Percentiles rank a stretch among this genome's conserved stretches.
Evolutionary conservation across 1,140 invertebrate genomes (phyloP).

Genomic region (Phocides pigmalion): DNA sequence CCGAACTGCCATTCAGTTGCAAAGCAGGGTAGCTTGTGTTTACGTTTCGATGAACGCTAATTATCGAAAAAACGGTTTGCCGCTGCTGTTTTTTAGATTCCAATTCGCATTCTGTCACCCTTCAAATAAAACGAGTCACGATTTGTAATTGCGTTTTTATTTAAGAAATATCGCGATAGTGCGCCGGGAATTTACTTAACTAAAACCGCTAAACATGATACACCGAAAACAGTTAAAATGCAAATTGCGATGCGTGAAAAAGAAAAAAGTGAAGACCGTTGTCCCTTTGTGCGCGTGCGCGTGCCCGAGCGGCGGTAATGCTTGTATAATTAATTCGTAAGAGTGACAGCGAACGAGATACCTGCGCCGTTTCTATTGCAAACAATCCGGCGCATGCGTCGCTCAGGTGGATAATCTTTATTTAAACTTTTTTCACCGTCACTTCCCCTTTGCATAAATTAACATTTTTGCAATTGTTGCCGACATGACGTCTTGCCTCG

Average conservation of each 20-base stretch:
- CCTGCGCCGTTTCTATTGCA: conserved; percentile 69
- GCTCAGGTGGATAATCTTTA: conserved; percentile 80
- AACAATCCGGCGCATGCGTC: conserved; percentile 65
- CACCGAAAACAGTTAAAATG: conserved; percentile 48
- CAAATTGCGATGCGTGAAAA: conserved; percentile 48
- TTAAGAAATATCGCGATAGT: conserved; percentile 36
- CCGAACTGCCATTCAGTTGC: conserved; percentile 59
- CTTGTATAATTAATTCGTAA: conserved; percentile 74
- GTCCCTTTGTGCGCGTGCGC: conserved; percentile 54
- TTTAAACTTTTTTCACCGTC: conserved; percentile 72
- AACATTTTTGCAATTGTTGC: conserved; percentile 63
- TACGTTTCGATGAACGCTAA: conserved; percentile 70
- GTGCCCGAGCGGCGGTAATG: conserved; percentile 41
- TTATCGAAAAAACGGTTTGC: conserved; percentile 41
- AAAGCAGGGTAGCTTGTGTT: conserved; percentile 61
- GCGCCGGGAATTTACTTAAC: background rate
- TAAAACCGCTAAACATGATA: conserved; percentile 19
- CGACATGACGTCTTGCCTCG: conserved; percentile 34
- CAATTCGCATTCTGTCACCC: conserved; percentile 49
- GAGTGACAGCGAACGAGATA: conserved; percentile 58
- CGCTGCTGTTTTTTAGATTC: conserved; percentile 26
- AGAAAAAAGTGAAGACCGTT: conserved; percentile 49
- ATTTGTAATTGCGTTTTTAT: conserved; percentile 62
- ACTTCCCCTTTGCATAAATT: conserved; percentile 82
- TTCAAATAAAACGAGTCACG: conserved; percentile 58